Conservation (phyloP, 2,113 vertebrate species). For the Centropus bengalensis region DNA sequence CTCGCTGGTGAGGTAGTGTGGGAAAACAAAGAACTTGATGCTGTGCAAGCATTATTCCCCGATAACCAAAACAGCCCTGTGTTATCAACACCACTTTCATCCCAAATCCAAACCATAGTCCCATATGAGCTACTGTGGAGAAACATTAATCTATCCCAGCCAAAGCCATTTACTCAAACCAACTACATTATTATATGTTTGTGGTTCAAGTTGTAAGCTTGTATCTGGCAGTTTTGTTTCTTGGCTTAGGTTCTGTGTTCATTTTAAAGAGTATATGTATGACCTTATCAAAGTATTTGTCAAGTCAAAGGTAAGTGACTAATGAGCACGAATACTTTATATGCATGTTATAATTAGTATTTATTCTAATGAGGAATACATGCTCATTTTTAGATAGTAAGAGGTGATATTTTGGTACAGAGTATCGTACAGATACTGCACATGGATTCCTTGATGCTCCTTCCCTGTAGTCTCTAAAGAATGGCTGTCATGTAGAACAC, state of each 20-base stretch:
- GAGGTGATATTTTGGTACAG: background rate
- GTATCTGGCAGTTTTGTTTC: background rate
- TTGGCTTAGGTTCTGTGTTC: background rate
- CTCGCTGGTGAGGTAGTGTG: fast-evolving
- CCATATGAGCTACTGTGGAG: background rate
- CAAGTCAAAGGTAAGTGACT: background rate
- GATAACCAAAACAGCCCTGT: background rate
- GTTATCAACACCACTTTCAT: background rate
- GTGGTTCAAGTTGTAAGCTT: background rate
- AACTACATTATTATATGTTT: background rate
- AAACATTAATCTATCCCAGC: background rate
- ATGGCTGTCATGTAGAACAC: background rate
- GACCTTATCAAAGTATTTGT: background rate
- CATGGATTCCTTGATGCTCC: background rate
- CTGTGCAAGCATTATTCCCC: background rate
- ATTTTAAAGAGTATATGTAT: background rate
- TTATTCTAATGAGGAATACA: background rate
- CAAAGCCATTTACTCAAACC: background rate
- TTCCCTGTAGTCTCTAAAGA: background rate
- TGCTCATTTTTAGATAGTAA: background rate
- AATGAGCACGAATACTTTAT: background rate
- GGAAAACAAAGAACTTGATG: background rate
- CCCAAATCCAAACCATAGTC: background rate
- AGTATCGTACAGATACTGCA: background rate
- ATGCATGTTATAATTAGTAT: background rate